phyloP scores from a whole-genome alignment of 2,888 invertebrate species.

The Diloba caeruleocephala region DNA sequence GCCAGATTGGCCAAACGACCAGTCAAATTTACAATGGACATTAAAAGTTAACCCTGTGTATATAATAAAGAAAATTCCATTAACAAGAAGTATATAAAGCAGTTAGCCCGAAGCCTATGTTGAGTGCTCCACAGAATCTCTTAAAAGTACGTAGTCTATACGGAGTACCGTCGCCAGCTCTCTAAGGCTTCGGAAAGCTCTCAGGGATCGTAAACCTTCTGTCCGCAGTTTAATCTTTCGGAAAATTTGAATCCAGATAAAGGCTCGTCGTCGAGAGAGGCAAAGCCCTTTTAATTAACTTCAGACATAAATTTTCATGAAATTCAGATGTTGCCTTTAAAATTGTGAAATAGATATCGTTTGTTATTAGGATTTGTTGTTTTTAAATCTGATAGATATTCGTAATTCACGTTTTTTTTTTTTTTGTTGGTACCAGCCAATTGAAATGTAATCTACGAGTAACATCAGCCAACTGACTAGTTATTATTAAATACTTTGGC shows the following conservation, averaged over 20 bases:
- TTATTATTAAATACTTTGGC: too few relatives aligned
- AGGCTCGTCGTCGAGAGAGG: constrained; percentile 58
- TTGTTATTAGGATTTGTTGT: constrained; percentile 19
- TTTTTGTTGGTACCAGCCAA: too few relatives aligned
- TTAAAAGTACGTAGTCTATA: constrained; percentile 46
- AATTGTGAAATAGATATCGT: constrained; percentile 18
- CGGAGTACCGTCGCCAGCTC: constrained; percentile 38
- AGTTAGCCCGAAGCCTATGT: too few relatives aligned
- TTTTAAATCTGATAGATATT: neutral
- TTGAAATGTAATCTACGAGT: too few relatives aligned
- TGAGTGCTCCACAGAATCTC: constrained; percentile 14
- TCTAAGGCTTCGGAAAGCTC: constrained; percentile 66
- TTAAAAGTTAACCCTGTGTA: too few relatives aligned
- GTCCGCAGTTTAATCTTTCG: constrained; percentile 74
- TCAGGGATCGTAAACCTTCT: constrained; percentile 71
- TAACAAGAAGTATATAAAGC: too few relatives aligned
- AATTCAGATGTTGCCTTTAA: constrained; percentile 39
- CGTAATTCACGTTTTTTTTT: too few relatives aligned
- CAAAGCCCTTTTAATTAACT: constrained; percentile 67
- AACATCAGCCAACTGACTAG: too few relatives aligned
- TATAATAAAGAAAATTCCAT: too few relatives aligned
- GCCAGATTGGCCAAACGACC: too few relatives aligned
- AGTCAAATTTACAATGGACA: too few relatives aligned
- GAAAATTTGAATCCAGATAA: constrained; percentile 72
- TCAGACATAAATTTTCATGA: constrained; percentile 53